Evolutionary conservation across 2,797 vertebrate species (phyloP), one percentile per base, ranked within the genome.

Genomic region (Tamandua tetradactyla): DNA sequence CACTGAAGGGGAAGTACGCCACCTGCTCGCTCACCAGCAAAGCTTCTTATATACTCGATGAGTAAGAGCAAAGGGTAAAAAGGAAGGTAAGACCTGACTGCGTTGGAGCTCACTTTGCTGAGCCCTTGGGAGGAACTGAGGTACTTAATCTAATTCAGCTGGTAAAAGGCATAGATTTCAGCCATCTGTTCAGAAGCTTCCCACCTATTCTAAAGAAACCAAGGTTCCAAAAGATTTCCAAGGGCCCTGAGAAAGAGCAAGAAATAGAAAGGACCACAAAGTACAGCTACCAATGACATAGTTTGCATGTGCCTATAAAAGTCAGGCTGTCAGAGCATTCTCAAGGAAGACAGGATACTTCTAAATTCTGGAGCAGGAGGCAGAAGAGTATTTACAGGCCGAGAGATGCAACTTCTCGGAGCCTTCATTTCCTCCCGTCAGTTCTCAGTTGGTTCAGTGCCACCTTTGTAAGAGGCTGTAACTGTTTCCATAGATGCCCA

Each of bases 141-240:
- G 49, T 81, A 75, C 68, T 89, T 75, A 32, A 68, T 87, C 71
- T 76, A 76, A 86, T 32, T 44, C 78, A 85, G n/a, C 30, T 71
- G 59, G 59, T 47, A 25, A 87, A 94, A 79, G 27, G 62, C 35
- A 64, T 5, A 18, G 32, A 14, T 83, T 47, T 83, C 32, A 72
- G 22, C 61, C 72, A 32, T 94, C 68, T 81, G 52, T 85, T 62
- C 61, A 52, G 47, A 87, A 94, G 32, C 49, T 95, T 85, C 66
- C 20, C 20, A 89, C 8, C 30, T 35, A 88, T 68, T 42, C 66
- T 87, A 20, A 62, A 90, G 62, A 55, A 23, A 1, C n/a, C 47
- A 52, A 72, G 69, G 44, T 40, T 40, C 47, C 25, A 68, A 30
- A 42, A 87, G 69, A 55, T 87, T 87, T 49, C 25, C 42, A 47